Percentiles rank a stretch among this genome's conserved stretches.
These are phyloP conservation scores for Herminia tarsipennalis DNA, from an alignment of 2,888 invertebrate genomes.

Conservation along the genomic window DNA sequence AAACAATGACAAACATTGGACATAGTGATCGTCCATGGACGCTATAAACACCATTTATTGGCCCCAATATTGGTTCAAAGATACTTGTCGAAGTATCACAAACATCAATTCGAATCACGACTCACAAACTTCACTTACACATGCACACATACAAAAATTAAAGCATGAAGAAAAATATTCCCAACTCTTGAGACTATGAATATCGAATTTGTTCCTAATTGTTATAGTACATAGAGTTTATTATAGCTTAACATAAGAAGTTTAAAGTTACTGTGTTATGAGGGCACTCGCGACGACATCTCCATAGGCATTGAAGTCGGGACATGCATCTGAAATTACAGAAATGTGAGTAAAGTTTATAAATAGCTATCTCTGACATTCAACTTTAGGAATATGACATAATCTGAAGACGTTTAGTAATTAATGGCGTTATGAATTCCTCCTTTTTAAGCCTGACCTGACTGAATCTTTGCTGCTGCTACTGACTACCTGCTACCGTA, in stretches of 20 bases:
- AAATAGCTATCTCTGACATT: too few species aligned
- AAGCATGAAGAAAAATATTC: conserved; percentile 79
- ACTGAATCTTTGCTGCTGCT: too few species aligned
- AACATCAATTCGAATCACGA: conserved; percentile 38
- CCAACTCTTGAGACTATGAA: conserved; percentile 73
- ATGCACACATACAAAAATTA: conserved; percentile 70
- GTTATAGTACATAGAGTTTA: conserved; percentile 67
- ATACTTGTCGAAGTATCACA: conserved; percentile 12
- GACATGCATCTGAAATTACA: conserved; percentile 59
- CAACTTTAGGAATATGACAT: too few species aligned
- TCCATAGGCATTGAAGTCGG: conserved; percentile 66
- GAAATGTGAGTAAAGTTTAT: neutral
- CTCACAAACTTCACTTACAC: conserved; percentile 39
- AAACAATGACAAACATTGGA: too few species aligned
- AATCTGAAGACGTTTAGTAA: too few species aligned
- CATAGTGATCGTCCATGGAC: too few species aligned
- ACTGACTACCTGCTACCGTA: too few species aligned
- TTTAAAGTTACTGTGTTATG: conserved; percentile 73
- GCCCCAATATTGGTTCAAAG: conserved; percentile 22
- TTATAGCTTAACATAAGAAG: conserved; percentile 66
- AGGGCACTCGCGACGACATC: conserved; percentile 71
- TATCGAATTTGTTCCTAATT: conserved; percentile 81
- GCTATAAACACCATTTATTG: neutral
- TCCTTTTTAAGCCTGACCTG: too few species aligned
- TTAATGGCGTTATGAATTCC: too few species aligned